These are phyloP conservation scores for Zosterops hypoxanthus DNA, from an alignment of 2,113 vertebrate species.

Conservation along the genomic window DNA sequence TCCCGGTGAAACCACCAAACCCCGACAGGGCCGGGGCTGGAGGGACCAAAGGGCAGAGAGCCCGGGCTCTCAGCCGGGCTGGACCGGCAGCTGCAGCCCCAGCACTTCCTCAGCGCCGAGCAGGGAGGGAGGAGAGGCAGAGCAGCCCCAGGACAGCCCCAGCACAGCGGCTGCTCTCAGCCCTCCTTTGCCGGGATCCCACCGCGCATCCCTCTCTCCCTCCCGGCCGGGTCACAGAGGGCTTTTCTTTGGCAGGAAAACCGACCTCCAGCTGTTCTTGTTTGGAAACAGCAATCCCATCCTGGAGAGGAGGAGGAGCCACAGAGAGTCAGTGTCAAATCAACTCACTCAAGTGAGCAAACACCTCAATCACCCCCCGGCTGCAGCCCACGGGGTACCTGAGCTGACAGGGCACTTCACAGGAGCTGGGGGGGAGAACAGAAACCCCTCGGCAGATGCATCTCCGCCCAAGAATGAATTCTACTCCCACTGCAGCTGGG, in stretches of 20 bases:
- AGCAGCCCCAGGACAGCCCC: not conserved
- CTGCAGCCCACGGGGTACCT: too few species aligned
- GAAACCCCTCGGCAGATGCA: not conserved
- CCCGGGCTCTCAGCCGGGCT: not conserved
- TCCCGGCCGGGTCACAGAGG: not conserved
- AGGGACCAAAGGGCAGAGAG: accelerated
- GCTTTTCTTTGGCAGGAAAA: not conserved
- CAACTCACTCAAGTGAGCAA: not conserved
- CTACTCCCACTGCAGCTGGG: not conserved
- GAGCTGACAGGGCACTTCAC: not conserved
- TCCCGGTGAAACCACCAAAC: accelerated
- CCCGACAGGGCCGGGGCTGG: not conserved
- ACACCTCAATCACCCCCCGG: not conserved
- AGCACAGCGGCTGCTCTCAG: not conserved
- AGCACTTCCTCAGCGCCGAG: not conserved
- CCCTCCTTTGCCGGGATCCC: not conserved
- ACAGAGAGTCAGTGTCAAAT: not conserved
- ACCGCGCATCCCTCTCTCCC: accelerated
- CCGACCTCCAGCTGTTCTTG: not conserved
- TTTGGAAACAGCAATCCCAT: not conserved
- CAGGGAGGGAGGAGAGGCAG: not conserved
- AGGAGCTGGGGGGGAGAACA: not conserved
- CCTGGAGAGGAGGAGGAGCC: not conserved
- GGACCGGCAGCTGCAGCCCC: not conserved
- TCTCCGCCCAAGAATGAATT: not conserved